A percentile compares a stretch with the other conserved stretches of the same genome.
Evolutionary conservation across 2,113 vertebrate species (phyloP).

Genomic region (Aplodontia rufa): DNA sequence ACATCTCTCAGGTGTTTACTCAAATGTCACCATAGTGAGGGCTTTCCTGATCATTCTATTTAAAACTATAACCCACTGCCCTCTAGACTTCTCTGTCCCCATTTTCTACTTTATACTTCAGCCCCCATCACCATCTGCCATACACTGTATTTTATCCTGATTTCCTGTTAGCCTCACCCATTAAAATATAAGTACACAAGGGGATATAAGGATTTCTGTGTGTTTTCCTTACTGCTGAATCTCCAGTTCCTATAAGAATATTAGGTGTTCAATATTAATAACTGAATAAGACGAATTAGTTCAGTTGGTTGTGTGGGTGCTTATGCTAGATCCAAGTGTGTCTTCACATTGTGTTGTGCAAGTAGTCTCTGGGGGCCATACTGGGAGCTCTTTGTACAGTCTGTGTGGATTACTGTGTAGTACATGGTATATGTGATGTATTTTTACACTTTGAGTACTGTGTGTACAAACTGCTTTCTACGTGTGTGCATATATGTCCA

Average conservation of each 20-base stretch:
- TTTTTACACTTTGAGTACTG: neutral
- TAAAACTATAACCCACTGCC: neutral
- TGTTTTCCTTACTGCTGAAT: neutral
- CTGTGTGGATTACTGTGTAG: neutral
- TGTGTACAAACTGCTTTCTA: neutral
- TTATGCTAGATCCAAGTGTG: neutral
- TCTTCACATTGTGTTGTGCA: accelerated
- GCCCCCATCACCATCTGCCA: neutral
- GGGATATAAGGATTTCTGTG: neutral
- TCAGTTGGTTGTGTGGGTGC: neutral
- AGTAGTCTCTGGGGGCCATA: neutral
- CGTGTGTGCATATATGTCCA: too few species aligned
- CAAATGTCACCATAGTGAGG: neutral
- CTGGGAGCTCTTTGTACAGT: neutral
- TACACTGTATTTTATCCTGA: neutral
- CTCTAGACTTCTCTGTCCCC: neutral
- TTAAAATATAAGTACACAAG: neutral
- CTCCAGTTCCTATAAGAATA: neutral
- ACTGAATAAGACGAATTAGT: neutral
- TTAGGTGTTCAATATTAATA: neutral
- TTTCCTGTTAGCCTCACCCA: neutral
- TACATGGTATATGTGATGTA: too few species aligned
- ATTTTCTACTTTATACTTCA: neutral
- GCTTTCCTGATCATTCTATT: neutral
- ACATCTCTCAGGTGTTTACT: neutral